These are phyloP conservation scores for Pandemis cinnamomeana DNA, from an alignment of 2,888 invertebrate species.

Conservation along the genomic window DNA sequence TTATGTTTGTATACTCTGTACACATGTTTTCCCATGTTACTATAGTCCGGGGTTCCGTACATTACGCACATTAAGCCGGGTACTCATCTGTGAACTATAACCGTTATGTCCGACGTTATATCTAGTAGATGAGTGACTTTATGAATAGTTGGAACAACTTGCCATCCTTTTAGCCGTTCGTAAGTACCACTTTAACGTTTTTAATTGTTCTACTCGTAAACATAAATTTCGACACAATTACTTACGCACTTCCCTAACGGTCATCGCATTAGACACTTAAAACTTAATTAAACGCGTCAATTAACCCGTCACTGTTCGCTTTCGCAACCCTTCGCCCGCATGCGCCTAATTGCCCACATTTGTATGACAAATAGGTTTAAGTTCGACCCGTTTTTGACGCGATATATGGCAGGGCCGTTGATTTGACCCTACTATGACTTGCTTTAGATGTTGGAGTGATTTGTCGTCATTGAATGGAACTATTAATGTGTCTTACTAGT, in stretches of 20 bases:
- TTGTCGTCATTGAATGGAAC: background rate
- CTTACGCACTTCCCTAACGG: constrained; percentile 17
- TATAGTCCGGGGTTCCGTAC: too few relatives aligned
- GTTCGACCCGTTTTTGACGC: constrained; percentile 61
- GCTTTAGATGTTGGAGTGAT: constrained; percentile 1
- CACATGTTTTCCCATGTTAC: too few relatives aligned
- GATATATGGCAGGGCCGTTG: constrained; percentile 18
- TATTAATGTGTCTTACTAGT: too few relatives aligned
- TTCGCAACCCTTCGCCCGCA: constrained; percentile 64
- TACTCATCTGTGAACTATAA: too few relatives aligned
- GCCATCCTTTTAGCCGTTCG: background rate
- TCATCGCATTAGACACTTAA: constrained; percentile 53
- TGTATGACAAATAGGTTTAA: constrained; percentile 82
- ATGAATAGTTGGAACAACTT: background rate
- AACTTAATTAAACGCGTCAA: constrained; percentile 68
- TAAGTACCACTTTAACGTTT: background rate
- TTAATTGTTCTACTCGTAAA: constrained; percentile 4
- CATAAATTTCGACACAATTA: background rate
- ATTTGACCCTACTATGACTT: constrained; percentile 4
- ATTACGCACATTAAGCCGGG: too few relatives aligned
- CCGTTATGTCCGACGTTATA: too few relatives aligned
- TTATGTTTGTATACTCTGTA: too few relatives aligned
- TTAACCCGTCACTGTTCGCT: constrained; percentile 61
- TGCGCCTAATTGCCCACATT: constrained; percentile 78
- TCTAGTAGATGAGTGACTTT: background rate